phyloP scores from a whole-genome alignment of 30 jellyfish, hydroid and myxozoan genomes.

The Mastigias papua region DNA sequence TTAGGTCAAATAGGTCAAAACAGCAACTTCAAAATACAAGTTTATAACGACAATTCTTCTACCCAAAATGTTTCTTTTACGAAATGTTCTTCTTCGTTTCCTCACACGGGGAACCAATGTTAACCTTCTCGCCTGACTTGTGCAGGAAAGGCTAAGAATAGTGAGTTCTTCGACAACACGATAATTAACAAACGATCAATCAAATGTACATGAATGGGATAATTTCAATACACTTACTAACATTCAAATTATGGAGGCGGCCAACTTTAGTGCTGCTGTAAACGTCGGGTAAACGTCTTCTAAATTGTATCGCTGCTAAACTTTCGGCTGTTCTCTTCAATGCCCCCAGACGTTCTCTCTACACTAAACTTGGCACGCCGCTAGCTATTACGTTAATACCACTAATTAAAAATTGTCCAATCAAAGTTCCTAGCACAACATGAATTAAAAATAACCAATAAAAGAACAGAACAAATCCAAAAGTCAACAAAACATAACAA shows the following conservation, averaged over 20 bases:
- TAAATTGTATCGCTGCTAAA: not conserved
- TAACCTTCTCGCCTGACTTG: not conserved
- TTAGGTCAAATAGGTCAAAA: not conserved
- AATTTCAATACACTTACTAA: not conserved
- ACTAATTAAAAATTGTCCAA: not conserved
- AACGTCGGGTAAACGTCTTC: not conserved
- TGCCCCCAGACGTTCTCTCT: not conserved
- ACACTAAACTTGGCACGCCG: not conserved
- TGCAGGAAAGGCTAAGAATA: not conserved
- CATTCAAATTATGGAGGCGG: not conserved
- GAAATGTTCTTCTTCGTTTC: not conserved
- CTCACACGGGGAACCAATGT: slow-evolving; percentile 2
- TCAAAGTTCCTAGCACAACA: too few relatives aligned
- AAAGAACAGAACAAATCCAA: too few relatives aligned
- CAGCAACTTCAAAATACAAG: not conserved
- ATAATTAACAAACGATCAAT: not conserved
- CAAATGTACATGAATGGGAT: not conserved
- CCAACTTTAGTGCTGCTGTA: not conserved
- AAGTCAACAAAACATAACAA: too few relatives aligned
- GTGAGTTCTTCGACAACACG: not conserved
- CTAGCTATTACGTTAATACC: not conserved
- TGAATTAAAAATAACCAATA: too few relatives aligned
- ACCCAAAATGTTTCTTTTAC: not conserved
- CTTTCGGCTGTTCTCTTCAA: not conserved
- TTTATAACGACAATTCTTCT: not conserved